Conservation (phyloP, 2,113 vertebrate genomes). For the Mungos mungo region DNA sequence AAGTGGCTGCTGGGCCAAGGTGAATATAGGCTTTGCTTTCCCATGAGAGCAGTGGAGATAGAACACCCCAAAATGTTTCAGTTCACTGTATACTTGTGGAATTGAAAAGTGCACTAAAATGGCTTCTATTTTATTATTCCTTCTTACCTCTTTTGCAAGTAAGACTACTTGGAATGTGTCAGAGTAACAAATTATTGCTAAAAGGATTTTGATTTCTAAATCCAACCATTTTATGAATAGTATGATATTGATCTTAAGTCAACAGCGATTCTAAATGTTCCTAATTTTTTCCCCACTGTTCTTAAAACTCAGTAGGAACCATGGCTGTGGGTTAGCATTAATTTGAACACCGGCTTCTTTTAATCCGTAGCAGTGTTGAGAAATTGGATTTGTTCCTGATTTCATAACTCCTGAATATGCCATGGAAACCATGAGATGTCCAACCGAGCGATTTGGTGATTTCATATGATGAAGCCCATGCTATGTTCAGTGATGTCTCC, state of each 20-base stretch:
- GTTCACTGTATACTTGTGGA: neutral
- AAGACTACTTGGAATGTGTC: conserved; percentile 14
- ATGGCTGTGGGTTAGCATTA: neutral
- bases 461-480: neutral
- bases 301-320: conserved; percentile 21
- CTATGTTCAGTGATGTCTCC: neutral
- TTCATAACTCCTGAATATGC: conserved; percentile 55
- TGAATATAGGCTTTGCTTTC: neutral
- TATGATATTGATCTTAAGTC: neutral
- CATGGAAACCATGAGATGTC: conserved; percentile 46
- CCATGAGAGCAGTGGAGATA: neutral
- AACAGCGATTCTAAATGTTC: neutral
- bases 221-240: neutral
- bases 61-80: neutral
- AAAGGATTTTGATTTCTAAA: conserved; percentile 7
- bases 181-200: conserved; percentile 3
- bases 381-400: conserved; percentile 52
- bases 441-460: neutral
- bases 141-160: conserved; percentile 25
- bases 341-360: conserved; percentile 29
- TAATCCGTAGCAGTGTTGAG: neutral
- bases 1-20: conserved; percentile 78
- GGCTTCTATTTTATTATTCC: conserved; percentile 17
- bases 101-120: conserved; percentile 19
- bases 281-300: neutral